These are phyloP conservation scores for Acrossocheilus fasciatus DNA, from an alignment of 2,797 vertebrate species.

Conservation along the genomic window DNA sequence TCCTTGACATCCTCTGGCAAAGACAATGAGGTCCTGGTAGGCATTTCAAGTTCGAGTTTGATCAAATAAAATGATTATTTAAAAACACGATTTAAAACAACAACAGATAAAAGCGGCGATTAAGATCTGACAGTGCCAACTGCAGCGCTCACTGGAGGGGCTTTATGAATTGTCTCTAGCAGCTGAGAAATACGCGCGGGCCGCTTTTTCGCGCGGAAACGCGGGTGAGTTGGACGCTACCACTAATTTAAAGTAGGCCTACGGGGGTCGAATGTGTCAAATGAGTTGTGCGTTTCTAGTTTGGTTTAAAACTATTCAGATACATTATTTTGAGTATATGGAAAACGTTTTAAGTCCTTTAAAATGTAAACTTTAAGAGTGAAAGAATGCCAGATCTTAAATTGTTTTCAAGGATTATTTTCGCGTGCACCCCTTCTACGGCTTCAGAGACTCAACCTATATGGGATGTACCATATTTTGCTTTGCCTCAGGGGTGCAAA, in stretches of 20 bases:
- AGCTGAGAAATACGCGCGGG: conserved; percentile 76
- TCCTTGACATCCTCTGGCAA: conserved; percentile 90
- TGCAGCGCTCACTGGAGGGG: conserved; percentile 39
- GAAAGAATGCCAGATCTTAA: background rate
- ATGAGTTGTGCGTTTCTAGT: background rate
- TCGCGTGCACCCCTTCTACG: background rate
- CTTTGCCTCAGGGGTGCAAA: conserved; percentile 3
- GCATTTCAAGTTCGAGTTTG: conserved; percentile 79
- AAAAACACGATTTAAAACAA: conserved; percentile 58
- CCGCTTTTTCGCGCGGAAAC: conserved; percentile 86
- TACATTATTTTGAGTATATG: background rate
- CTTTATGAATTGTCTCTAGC: conserved; percentile 68
- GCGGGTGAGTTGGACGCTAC: conserved; percentile 77
- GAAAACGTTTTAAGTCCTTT: fast-evolving
- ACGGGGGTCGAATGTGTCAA: conserved; percentile 38
- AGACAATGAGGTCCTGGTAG: conserved; percentile 84
- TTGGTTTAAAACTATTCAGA: background rate
- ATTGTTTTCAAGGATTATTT: background rate
- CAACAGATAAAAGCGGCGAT: conserved; percentile 62
- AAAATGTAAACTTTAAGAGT: background rate
- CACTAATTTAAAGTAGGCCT: conserved; percentile 54
- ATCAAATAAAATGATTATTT: conserved; percentile 58
- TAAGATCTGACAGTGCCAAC: conserved; percentile 56
- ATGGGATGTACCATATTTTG: conserved; percentile 27
- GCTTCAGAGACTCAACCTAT: background rate